These are phyloP conservation scores for Psix sp. DNA, from an alignment of 1,140 invertebrate genomes.

Conservation along the genomic window DNA sequence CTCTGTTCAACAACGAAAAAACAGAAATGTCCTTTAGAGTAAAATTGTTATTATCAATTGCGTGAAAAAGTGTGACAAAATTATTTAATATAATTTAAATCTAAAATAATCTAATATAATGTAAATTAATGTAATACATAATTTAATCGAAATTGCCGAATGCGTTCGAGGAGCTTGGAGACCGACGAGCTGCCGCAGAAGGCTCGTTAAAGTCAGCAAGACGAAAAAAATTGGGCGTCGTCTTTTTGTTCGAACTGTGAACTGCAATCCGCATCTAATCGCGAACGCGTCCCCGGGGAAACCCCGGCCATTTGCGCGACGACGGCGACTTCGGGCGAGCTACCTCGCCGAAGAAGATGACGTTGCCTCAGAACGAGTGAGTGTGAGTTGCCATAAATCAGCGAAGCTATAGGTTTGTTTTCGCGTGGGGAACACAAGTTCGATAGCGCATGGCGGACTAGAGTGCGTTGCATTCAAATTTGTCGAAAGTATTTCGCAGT, in stretches of 20 bases:
- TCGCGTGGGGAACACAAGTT: slow-evolving; percentile 53
- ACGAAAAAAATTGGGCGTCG: slow-evolving; percentile 33
- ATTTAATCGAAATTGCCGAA: slow-evolving; percentile 38
- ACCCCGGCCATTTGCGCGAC: slow-evolving; percentile 29
- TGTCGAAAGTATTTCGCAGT: slow-evolving; percentile 55
- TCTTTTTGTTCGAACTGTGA: slow-evolving; percentile 40
- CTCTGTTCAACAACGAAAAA: too few relatives aligned
- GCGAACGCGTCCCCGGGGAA: slow-evolving; percentile 42
- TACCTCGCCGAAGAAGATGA: slow-evolving; percentile 43
- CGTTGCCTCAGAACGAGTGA: slow-evolving; percentile 29
- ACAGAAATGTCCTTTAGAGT: too few relatives aligned
- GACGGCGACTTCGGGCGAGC: slow-evolving; percentile 33
- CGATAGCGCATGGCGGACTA: slow-evolving; percentile 49
- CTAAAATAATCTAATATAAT: slow-evolving; percentile 13
- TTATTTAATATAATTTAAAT: too few relatives aligned
- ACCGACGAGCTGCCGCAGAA: slow-evolving; percentile 9
- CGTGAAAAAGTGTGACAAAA: too few relatives aligned
- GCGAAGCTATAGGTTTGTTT: slow-evolving; percentile 39
- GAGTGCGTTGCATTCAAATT: slow-evolving; percentile 47
- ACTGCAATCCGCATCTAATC: slow-evolving; percentile 55
- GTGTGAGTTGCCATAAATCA: slow-evolving; percentile 59
- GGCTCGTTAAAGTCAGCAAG: slow-evolving; percentile 29
- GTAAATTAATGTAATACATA: slow-evolving; percentile 14
- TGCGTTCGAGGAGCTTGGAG: slow-evolving; percentile 15
- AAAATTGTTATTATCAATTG: background rate